Conservation (phyloP, 2,113 vertebrate species). For the Gallinago jamesoni region DNA sequence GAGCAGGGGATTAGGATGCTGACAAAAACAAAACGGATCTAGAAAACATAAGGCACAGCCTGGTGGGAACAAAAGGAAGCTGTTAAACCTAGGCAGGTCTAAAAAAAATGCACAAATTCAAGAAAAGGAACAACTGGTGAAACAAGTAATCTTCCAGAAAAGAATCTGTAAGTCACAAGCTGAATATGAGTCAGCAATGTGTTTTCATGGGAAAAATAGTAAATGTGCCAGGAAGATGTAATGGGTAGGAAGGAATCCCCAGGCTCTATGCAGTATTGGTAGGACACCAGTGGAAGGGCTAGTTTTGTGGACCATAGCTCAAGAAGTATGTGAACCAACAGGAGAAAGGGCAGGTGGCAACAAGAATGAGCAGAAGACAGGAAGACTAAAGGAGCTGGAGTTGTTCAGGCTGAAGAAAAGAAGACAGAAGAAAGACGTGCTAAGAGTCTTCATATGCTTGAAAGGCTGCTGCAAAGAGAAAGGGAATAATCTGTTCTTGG, state of each 20-base stretch:
- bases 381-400: background rate
- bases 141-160: background rate
- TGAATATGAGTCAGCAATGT: background rate
- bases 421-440: background rate
- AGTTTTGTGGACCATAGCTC: background rate
- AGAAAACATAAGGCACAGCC: background rate
- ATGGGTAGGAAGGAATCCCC: background rate
- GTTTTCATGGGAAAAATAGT: background rate
- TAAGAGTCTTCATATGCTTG: background rate
- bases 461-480: background rate
- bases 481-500: background rate
- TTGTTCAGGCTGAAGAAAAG: background rate
- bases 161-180: background rate
- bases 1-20: background rate
- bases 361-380: background rate
- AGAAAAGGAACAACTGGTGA: background rate
- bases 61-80: background rate
- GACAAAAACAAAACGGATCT: background rate
- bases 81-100: background rate
- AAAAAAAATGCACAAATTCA: background rate
- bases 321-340: background rate
- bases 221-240: background rate
- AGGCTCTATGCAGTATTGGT: background rate
- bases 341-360: background rate
- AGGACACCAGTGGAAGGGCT: background rate